A percentile compares a stretch with the other conserved stretches of the same genome.
These are phyloP conservation scores for Phyllotreta striolata DNA, from an alignment of 2,888 invertebrate genomes.

Conservation along the genomic window DNA sequence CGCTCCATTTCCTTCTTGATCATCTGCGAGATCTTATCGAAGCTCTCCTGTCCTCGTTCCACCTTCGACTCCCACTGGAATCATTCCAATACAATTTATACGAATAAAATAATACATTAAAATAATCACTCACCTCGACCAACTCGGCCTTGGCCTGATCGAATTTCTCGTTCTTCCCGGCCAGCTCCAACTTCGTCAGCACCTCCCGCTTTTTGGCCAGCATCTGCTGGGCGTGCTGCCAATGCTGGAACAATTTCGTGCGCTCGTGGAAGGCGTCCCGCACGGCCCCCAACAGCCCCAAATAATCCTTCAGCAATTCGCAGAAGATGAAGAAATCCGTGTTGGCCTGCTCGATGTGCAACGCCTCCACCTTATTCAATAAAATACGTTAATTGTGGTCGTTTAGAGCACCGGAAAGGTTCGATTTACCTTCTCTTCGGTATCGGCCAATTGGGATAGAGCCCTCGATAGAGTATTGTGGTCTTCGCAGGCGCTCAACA, in stretches of 20 bases:
- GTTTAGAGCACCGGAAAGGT: too few relatives aligned
- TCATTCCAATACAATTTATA: not conserved
- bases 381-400: too few relatives aligned
- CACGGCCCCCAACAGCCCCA: conserved; percentile 89
- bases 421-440: conserved; percentile 76
- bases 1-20: conserved; percentile 94
- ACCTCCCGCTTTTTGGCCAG: conserved; percentile 93
- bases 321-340: conserved; percentile 92
- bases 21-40: conserved; percentile 92
- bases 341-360: conserved; percentile 92
- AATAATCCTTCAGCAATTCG: conserved; percentile 95
- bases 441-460: conserved; percentile 88
- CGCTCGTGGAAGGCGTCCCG: conserved; percentile 81
- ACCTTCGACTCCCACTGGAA: conserved; percentile 93
- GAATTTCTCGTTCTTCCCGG: conserved; percentile 88
- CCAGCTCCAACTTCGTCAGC: conserved; percentile 90
- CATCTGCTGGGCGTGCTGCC: conserved; percentile 97
- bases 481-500: conserved; percentile 92
- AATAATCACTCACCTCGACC: conserved; percentile 73
- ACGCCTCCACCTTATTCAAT: conserved; percentile 75
- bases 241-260: conserved; percentile 90
- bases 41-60: conserved; percentile 95
- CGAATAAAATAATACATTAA: too few relatives aligned
- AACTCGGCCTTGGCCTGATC: conserved; percentile 91
- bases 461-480: conserved; percentile 91